Base-by-base conservation (phyloP, 1,140 invertebrate species). In the Pantala flavescens region DNA sequence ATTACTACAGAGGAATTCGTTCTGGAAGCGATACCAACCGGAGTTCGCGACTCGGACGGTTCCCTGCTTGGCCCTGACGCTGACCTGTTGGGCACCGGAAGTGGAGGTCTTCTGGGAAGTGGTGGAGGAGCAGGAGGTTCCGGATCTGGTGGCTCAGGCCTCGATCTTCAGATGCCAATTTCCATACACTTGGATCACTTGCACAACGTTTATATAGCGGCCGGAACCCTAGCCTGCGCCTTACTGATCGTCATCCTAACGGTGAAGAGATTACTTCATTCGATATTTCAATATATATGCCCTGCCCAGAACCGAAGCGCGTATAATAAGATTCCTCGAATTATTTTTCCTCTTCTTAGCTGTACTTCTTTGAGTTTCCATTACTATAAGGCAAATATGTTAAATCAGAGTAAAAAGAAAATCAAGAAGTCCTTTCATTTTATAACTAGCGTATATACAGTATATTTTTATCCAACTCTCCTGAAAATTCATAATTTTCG, bases 181-280 rank as follows among this genome's bases (percentile, higher is more conserved):
- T 85, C 87, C 74, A 84, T 89, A 78, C 87, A 89, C 83, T 86
- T 89, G 80, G 88, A 90, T 82, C 86, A 89, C 74, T 84, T 90
- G 76, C 89, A 91, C 82, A 90, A 90, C 81, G 86, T 90, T 74
- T 90, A 90, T 81, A 89, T 90, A 77, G 89, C 89, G 19, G 88
- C 87, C 24, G 89, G 88, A n/a, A 90, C 89, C 0, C 83, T 91
- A 55, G 88, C 87, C 24, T 86, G 87, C 63, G 89, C 89, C 24
- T 86, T 90, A 71, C 84, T 89, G 74, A 88, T 91, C 76, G 89
- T 90, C 72, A 86, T 88, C 21, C 82, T 90, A 72, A 88, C 90
- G 80, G 89, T 91, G 79, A 88, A 85, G 49, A 5, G 28, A 5
- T 2, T 36, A 9, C 28, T 36, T 36, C n/a, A n/a, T n/a, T n/a